These are phyloP conservation scores for Taenaris catops DNA, from an alignment of 2,888 invertebrate species.

Conservation along the genomic window DNA sequence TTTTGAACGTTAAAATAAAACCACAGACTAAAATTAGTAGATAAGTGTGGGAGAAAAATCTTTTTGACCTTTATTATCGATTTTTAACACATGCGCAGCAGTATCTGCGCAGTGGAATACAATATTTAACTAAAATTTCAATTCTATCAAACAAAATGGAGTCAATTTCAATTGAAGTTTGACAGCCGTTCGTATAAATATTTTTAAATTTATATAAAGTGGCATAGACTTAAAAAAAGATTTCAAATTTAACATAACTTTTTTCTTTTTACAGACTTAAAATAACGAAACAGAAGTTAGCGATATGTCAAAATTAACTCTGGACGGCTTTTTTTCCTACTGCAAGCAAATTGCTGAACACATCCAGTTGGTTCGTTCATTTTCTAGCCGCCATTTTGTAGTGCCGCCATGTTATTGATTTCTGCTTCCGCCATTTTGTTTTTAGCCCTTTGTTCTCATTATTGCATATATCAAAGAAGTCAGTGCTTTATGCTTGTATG, in stretches of 20 bases:
- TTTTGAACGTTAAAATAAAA: too few relatives aligned
- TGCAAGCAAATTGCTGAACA: conserved; percentile 79
- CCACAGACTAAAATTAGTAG: too few relatives aligned
- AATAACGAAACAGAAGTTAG: conserved; percentile 46
- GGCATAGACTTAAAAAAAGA: conserved; percentile 6
- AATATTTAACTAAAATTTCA: too few relatives aligned
- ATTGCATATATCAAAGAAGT: too few relatives aligned
- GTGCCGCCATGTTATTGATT: conserved; percentile 43
- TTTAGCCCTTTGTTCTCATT: too few relatives aligned
- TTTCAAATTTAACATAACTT: conserved; percentile 39
- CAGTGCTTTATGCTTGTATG: too few relatives aligned
- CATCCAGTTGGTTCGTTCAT: conserved; percentile 76
- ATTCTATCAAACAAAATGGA: too few relatives aligned
- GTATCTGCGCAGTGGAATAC: conserved; percentile 20
- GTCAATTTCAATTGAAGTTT: neutral
- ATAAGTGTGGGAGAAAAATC: too few relatives aligned
- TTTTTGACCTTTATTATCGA: conserved; percentile 35
- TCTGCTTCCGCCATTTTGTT: conserved; percentile 37
- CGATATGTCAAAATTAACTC: conserved; percentile 71
- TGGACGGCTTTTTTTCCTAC: conserved; percentile 79
- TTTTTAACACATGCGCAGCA: conserved; percentile 35
- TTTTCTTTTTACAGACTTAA: conserved; percentile 69
- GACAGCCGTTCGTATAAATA: conserved; percentile 25
- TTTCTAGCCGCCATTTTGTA: conserved; percentile 45
- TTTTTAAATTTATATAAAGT: conserved; percentile 6